Base-by-base conservation (phyloP, 1,140 invertebrate species). In the Drosophila lacteicornis region DNA sequence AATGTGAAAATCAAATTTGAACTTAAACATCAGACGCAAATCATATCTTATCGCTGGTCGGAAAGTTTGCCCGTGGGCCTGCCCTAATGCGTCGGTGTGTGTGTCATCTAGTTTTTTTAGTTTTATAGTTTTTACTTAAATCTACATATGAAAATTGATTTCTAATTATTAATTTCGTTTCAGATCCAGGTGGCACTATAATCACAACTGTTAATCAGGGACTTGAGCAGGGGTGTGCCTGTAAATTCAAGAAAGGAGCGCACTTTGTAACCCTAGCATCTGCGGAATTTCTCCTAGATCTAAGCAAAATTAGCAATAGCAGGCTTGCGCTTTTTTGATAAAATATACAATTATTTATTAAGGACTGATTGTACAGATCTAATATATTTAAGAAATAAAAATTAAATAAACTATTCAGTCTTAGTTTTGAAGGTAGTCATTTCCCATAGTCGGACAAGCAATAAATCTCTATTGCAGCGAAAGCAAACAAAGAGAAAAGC, bases 1-100 rank as follows among this genome's bases (percentile, higher is more conserved):
- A 38, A 22, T 69, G 36, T 61, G 40, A 53, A 74, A 74, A 33
- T 43, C 25, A 43, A 61, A 38, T 42, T 36, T 47, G 7, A 53
- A 49, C 61, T 36, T 58, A 12, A 57, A 40, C 53, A 40, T 25
- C 53, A 56, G 36, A 40, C 19, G 19, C 36, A 11, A 36, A 36
- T 36, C 36, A 56, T 56, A 56, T 56, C 53, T 56, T 38, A 56
- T 56, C 53, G 53, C 36, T n/a, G 33, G 13, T 6, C 12, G 17
- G 13, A 1, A 33, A 8, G 12, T 11, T 4, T 36, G 30, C 7
- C 13, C 4, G 33, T 5, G 33, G 33, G 53, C 36, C 53, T 56
- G 19, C 53, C 53, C 53, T 56, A 56, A 56, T 55, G 25, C 19
- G 19, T 55, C 36, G 19, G 33, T 25, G 19, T 56, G 53, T 56